Base-by-base conservation (phyloP, 2,888 invertebrate species). In the Acleris laterana region DNA sequence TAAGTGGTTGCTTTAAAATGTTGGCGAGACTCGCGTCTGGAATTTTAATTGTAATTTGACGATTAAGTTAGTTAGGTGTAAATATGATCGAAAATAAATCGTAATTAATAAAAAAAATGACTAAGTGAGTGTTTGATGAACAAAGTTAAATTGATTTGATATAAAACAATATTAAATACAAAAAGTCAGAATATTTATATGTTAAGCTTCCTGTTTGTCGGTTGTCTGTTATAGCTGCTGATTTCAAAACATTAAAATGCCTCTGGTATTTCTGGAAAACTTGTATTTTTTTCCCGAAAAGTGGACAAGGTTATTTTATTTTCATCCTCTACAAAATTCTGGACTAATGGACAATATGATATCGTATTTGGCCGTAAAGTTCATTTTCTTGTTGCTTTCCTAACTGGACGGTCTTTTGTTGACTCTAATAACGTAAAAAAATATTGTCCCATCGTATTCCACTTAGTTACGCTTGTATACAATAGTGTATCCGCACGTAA, bases 21-120 rank as follows among this genome's bases (percentile, higher is more conserved):
- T 32, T 57, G 52, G 66, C 57, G 61, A 57, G 66, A 66, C 66
- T 62, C 51, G 38, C 32, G 66, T 66, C 62, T 66, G 46, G 50
- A 55, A 28, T 57, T 62, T 51, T 66, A 61, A 66, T 62, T 66
- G 46, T 66, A 62, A 66, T 62, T 66, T 66, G 66, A 66, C 50
- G n/a, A 50, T 20, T 66, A 66, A 66, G 66, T 52, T 65, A 66
- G 66, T 66, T 66, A 66, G 66, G 62, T 66, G 66, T 66, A 66
- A 62, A 66, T 66, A 66, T 66, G 61, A 62, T 66, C 66, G 66
- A 66, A 51, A 65, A 32, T 9, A 61, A 62, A 66, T 62, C 61
- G 66, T 66, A 66, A 66, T 66, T 57, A 66, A 62, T 66, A 16
- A 65, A 61, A 66, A 64, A 61, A 62, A 62, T 66, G 66, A 66